Conservation (phyloP, 2,888 invertebrate genomes). For the Harmothoe impar region DNA sequence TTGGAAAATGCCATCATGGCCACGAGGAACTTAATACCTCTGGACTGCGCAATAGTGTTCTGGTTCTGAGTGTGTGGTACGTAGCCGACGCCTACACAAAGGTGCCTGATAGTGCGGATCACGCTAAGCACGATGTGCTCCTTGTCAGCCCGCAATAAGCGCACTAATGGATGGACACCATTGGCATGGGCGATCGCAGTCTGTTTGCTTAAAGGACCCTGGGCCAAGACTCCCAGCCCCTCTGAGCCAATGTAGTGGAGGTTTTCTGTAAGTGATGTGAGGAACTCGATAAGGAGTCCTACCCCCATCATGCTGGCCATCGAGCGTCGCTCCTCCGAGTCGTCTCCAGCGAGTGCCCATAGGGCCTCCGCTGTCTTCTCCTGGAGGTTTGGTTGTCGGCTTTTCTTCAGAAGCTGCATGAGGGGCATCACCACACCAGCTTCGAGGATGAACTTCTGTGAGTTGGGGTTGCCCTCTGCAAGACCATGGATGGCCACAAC, state of each 20-base stretch:
- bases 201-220: slow-evolving; percentile 80
- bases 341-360: slow-evolving; percentile 81
- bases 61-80: slow-evolving; percentile 80
- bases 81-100: slow-evolving; percentile 82
- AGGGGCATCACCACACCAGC: slow-evolving; percentile 79
- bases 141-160: slow-evolving; percentile 78
- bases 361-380: slow-evolving; percentile 81
- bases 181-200: slow-evolving; percentile 79
- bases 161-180: slow-evolving; percentile 79
- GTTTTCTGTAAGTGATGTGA: slow-evolving; percentile 78
- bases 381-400: slow-evolving; percentile 66
- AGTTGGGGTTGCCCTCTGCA: slow-evolving; percentile 77
- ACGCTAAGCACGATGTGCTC: slow-evolving; percentile 82
- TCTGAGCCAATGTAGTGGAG: slow-evolving; percentile 82
- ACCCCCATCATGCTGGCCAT: slow-evolving; percentile 82
- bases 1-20: slow-evolving; percentile 81
- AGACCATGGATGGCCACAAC: slow-evolving; percentile 80
- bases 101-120: slow-evolving; percentile 78
- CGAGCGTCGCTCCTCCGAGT: slow-evolving; percentile 76
- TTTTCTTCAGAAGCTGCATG: slow-evolving; percentile 78
- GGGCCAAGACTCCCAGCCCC: slow-evolving; percentile 80
- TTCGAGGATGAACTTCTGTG: slow-evolving; percentile 78
- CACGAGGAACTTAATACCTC: slow-evolving; percentile 80
- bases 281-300: slow-evolving; percentile 80
- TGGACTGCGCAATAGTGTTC: slow-evolving; percentile 76